phyloP scores from a whole-genome alignment of 2,797 vertebrate genomes.

The Alectoris magna region DNA sequence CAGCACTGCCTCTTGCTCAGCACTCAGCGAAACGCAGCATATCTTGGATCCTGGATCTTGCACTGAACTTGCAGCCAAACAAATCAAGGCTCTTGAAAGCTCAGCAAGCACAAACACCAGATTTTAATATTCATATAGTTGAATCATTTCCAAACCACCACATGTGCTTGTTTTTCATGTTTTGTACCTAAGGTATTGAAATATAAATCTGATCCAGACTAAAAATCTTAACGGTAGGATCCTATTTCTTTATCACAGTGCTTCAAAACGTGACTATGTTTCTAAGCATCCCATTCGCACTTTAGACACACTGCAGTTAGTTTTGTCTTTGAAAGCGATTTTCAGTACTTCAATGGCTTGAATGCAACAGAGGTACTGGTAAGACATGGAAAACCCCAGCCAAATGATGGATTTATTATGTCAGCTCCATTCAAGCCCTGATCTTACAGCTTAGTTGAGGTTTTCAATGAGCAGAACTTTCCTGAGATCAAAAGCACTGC shows the following conservation, averaged over 20 bases:
- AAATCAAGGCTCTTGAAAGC: constrained; percentile 41
- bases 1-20: constrained; percentile 45
- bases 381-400: background rate
- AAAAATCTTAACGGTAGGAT: background rate
- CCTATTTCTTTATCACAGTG: fast-evolving
- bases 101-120: constrained; percentile 30
- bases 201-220: background rate
- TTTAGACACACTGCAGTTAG: background rate
- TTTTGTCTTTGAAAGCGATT: background rate
- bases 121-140: constrained; percentile 38
- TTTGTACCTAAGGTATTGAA: background rate
- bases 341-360: background rate
- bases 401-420: background rate
- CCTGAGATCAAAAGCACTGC: background rate
- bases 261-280: background rate
- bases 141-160: constrained; percentile 32
- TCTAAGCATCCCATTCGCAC: background rate
- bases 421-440: background rate
- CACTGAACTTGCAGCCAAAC: constrained; percentile 28
- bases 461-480: background rate
- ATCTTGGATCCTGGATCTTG: background rate
- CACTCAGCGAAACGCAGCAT: background rate
- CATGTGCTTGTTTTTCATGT: constrained; percentile 24
- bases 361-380: background rate
- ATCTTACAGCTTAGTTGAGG: background rate